Evolutionary conservation across 2,113 vertebrate genomes (phyloP).

Genomic region (Upupa epops): DNA sequence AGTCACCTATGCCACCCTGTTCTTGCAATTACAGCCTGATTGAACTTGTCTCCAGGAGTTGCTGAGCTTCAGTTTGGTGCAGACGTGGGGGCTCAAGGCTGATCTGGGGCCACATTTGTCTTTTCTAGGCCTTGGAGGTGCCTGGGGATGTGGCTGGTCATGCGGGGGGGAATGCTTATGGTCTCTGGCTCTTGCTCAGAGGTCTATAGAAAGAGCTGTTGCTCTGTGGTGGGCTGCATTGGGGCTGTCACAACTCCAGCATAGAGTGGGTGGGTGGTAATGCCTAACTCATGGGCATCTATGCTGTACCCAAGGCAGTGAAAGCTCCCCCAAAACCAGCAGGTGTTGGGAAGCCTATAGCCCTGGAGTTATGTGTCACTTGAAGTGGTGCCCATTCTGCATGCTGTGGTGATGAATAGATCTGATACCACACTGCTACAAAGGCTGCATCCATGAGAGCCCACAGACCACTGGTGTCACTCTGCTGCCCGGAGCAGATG

Average conservation of each 20-base stretch:
- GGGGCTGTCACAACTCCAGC: neutral
- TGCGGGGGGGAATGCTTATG: neutral
- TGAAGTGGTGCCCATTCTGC: neutral
- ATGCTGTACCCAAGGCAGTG: neutral
- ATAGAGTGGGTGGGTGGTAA: neutral
- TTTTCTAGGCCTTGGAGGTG: neutral
- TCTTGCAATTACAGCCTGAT: slow-evolving; percentile 55
- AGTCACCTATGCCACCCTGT: neutral
- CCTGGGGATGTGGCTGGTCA: neutral
- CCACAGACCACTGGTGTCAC: neutral
- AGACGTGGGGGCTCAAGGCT: neutral
- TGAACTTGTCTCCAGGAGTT: slow-evolving; percentile 28
- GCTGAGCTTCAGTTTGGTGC: neutral
- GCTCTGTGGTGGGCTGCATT: neutral
- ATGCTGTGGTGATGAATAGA: neutral
- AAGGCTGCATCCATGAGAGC: neutral
- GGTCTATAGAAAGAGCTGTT: neutral
- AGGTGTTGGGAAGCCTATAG: slow-evolving; percentile 28
- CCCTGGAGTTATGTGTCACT: neutral
- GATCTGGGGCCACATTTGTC: neutral
- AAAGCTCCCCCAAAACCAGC: neutral
- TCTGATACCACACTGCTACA: slow-evolving; percentile 62
- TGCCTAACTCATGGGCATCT: neutral
- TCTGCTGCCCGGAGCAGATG: neutral
- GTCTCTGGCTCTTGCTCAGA: slow-evolving; percentile 29